Conservation (phyloP, 2,888 invertebrate genomes). For the Limnephilus rhombicus region DNA sequence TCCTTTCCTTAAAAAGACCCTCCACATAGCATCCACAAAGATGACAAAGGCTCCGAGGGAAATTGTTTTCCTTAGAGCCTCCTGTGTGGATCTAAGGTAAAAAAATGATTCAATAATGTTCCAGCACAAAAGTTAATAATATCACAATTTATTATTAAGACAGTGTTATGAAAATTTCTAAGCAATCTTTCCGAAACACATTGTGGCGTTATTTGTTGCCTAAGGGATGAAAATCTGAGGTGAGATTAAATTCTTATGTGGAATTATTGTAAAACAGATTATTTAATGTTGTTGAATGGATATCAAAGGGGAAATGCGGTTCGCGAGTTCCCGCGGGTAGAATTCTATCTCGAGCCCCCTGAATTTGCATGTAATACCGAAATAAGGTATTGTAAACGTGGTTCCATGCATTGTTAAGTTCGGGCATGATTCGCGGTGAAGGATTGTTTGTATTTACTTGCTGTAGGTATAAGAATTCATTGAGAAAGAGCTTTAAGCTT, state of each 20-base stretch:
- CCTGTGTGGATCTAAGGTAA: no score
- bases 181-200: neutral
- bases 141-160: neutral
- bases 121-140: neutral
- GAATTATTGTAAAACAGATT: neutral
- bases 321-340: neutral
- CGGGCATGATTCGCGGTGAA: neutral
- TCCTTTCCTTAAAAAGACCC: no score
- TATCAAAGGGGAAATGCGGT: neutral
- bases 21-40: no score
- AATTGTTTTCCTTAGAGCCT: no score
- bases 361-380: neutral
- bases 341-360: neutral
- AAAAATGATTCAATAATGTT: neutral
- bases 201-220: neutral
- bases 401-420: neutral
- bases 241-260: neutral
- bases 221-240: neutral
- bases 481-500: neutral
- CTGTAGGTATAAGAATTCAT: neutral
- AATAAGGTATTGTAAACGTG: neutral
- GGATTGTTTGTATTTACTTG: neutral
- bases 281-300: neutral
- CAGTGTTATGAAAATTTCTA: neutral
- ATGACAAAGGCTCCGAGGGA: no score